These are phyloP conservation scores for Pluvialis apricaria DNA, from an alignment of 2,113 vertebrate species.

Conservation along the genomic window DNA sequence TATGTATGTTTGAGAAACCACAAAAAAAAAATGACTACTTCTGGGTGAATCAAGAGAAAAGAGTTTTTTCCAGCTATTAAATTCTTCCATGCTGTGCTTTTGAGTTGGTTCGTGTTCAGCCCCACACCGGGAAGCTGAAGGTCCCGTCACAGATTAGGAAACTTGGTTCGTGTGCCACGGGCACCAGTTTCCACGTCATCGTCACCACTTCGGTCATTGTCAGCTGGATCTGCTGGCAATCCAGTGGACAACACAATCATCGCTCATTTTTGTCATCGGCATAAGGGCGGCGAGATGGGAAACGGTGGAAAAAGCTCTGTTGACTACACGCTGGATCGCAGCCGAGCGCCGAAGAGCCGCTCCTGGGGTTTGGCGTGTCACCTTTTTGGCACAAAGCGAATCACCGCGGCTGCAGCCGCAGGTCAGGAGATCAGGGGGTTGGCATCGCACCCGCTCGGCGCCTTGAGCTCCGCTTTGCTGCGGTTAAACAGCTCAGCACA, in stretches of 20 bases:
- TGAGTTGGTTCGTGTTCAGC: not conserved
- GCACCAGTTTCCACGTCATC: fast-evolving
- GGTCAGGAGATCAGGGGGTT: not conserved
- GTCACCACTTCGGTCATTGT: fast-evolving
- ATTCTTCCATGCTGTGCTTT: not conserved
- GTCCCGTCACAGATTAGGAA: not conserved
- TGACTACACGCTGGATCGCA: not conserved
- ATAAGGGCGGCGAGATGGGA: not conserved
- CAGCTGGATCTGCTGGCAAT: not conserved
- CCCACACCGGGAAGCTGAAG: not conserved
- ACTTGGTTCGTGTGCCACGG: fast-evolving
- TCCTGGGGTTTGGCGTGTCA: fast-evolving
- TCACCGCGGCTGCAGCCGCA: not conserved
- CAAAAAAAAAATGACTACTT: not conserved
- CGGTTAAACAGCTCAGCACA: not conserved
- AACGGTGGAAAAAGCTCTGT: not conserved
- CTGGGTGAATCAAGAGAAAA: not conserved
- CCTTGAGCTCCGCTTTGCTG: not conserved
- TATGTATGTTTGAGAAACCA: not conserved
- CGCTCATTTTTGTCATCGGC: fast-evolving
- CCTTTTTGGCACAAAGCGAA: not conserved
- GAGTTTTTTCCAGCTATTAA: not conserved
- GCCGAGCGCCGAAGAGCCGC: not conserved
- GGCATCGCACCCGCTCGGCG: not conserved
- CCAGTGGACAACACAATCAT: not conserved